Evolutionary conservation across 2,888 invertebrate species (phyloP), one percentile per base, ranked within the genome.

Genomic region (Lasioglossum morio): DNA sequence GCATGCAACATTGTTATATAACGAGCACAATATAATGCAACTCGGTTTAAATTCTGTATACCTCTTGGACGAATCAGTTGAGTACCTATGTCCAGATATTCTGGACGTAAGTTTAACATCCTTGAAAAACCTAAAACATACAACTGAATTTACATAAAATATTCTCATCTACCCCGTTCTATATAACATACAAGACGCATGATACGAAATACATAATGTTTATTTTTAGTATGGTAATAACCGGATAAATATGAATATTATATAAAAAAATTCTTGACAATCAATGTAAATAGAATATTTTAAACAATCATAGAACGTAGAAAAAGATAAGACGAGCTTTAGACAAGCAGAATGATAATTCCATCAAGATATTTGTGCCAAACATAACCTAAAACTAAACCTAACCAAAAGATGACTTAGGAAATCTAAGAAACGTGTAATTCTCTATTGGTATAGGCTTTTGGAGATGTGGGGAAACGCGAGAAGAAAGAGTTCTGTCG

Each of bases 21-120:
- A 81, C 60, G 40, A n/a, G 57, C 19, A 30, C 77, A 23, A 14
- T 46, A 79, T 40, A 86, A 76, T 48, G 60, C 46, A 40, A n/a
- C 74, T 4, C 57, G 34, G 40, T 75, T 73, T 63, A 82, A 76
- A 70, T 81, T 81, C 34, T 74, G 81, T 84, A 83, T 94, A 94
- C 94, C 94, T 93, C 92, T 85, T 93, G 30, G 92, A 81, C n/a
- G 93, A 81, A 37, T 91, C 90, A 5, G 94, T 93, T 40, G 94
- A 94, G 89, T 94, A 94, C 84, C 89, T 94, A 87, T 88, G 91
- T 77, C 90, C 92, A 87, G 92, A 92, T 89, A 92, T 85, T 90
- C 92, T 94, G 85, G 92, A 92, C 84, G 87, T 87, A 90, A 92
- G 86, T 88, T 90, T 93, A 43, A 88, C 92, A 91, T 94, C 93